Percentiles rank a stretch among this genome's conserved stretches.
Evolutionary conservation across 1,140 invertebrate species (phyloP).

Genomic region (Ladona fulva): DNA sequence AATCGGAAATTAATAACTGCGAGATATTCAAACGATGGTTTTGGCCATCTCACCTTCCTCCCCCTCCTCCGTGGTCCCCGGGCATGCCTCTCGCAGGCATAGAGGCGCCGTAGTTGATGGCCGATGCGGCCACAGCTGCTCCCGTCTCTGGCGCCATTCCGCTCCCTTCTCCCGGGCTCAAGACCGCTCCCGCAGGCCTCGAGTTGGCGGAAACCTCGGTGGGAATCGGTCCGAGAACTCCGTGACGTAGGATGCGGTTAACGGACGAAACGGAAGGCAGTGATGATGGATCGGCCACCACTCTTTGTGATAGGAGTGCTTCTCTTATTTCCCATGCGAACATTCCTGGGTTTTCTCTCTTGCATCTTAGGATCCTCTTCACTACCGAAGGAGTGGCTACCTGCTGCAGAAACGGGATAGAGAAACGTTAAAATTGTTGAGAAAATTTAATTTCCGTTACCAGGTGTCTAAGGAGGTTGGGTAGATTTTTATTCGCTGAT

Average conservation of each 20-base stretch:
- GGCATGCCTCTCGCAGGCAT: not conserved
- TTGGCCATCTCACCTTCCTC: not conserved
- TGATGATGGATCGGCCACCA: conserved; percentile 70
- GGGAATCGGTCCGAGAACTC: conserved; percentile 59
- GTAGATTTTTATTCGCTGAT: too few relatives aligned
- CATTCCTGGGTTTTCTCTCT: conserved; percentile 85
- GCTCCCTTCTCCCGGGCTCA: not conserved
- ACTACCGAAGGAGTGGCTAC: conserved; percentile 87
- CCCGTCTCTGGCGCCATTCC: not conserved
- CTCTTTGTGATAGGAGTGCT: conserved; percentile 65
- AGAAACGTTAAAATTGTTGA: too few relatives aligned
- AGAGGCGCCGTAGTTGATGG: not conserved
- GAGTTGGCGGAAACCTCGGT: conserved; percentile 27
- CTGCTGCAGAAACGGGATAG: conserved; percentile 56
- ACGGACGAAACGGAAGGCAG: conserved; percentile 92
- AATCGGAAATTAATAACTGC: too few relatives aligned
- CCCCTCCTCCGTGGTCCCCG: not conserved
- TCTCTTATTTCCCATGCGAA: conserved; percentile 91
- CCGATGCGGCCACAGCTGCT: not conserved
- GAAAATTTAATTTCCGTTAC: too few relatives aligned
- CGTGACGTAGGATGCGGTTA: conserved; percentile 85
- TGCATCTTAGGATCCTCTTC: conserved; percentile 81
- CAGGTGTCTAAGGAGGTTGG: too few relatives aligned
- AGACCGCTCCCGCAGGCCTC: not conserved
- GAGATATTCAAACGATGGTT: too few relatives aligned